Base-by-base conservation (phyloP, 2,113 vertebrate genomes). In the Mystacornis crossleyi region DNA sequence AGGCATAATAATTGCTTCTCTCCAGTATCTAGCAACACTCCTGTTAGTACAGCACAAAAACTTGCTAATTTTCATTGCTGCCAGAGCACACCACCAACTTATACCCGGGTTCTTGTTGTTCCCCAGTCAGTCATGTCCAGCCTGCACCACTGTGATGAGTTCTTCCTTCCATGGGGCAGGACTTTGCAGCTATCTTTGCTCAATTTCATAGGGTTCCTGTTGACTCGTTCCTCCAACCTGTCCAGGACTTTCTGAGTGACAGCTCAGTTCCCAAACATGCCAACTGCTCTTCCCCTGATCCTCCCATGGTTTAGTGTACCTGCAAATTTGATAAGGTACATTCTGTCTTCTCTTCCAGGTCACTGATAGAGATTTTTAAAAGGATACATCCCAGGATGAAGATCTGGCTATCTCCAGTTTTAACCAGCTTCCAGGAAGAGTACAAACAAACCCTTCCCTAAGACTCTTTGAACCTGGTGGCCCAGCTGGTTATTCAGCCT, bases 211-310 rank as follows among this genome's bases (percentile, higher is more conserved):
- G 38, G 6, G 29, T 11, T 43, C 18, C 19, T 55, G 23, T 47
- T 0, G 0, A 42, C 2, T 7, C 8, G 3, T n/a, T 84, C 29
- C 34, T 87, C 21, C 48, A 86, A 13, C 54, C 23, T 40, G 13
- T n/a, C 12, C 33, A 60, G 7, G 14, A 24, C 36, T 8, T 80
- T 50, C 38, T 31, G 18, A 69, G 51, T 19, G 19, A 21, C 17
- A n/a, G 17, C 5, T 3, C 29, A 54, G 28, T 19, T 53, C 12
- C 3, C 33, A 36, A 10, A 6, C 4, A 5, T 17, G 31, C 12
- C 54, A 51, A 1, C 40, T 45, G 25, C 26, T 53, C 55, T 90
- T 81, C 18, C 7, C 8, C 43, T 42, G 15, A 47, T 33, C 36
- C 29, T 81, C 18, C 17, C 6, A 6, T 9, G 18, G 6, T 23